Conservation (phyloP, 2,113 vertebrate genomes). For the Setophaga coronata region DNA sequence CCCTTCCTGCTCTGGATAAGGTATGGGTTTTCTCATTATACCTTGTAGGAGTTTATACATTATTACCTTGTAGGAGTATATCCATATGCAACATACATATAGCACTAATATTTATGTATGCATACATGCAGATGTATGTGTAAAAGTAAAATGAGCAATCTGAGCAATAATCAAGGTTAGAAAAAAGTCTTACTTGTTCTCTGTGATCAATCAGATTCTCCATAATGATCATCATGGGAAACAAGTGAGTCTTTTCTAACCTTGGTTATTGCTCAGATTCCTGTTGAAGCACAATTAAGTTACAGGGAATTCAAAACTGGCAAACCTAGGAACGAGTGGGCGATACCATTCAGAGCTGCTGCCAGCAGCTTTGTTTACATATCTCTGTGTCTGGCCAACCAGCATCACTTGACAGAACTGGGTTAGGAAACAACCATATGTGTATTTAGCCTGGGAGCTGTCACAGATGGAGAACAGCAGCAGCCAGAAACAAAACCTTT, state of each 20-base stretch:
- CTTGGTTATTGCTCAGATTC: not conserved
- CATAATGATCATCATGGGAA: not conserved
- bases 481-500: constrained; percentile 24
- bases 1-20: not conserved
- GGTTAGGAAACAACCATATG: constrained; percentile 47
- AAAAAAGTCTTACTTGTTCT: not conserved
- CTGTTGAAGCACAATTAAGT: not conserved
- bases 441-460: constrained; percentile 41
- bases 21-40: not conserved
- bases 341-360: not conserved
- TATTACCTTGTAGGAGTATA: not conserved
- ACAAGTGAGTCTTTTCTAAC: not conserved
- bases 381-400: constrained; percentile 26
- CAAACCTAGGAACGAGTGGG: not conserved
- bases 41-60: not conserved
- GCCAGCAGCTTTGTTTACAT: constrained; percentile 21
- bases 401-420: constrained; percentile 48
- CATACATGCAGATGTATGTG: not conserved
- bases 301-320: not conserved
- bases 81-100: not conserved
- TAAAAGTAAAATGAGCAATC: not conserved
- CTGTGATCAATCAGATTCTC: not conserved
- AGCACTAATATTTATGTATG: not conserved
- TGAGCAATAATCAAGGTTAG: not conserved
- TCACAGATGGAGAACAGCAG: constrained; percentile 47